These are phyloP conservation scores for Bombus impatiens DNA, from an alignment of 1,140 invertebrate species.

Conservation along the genomic window DNA sequence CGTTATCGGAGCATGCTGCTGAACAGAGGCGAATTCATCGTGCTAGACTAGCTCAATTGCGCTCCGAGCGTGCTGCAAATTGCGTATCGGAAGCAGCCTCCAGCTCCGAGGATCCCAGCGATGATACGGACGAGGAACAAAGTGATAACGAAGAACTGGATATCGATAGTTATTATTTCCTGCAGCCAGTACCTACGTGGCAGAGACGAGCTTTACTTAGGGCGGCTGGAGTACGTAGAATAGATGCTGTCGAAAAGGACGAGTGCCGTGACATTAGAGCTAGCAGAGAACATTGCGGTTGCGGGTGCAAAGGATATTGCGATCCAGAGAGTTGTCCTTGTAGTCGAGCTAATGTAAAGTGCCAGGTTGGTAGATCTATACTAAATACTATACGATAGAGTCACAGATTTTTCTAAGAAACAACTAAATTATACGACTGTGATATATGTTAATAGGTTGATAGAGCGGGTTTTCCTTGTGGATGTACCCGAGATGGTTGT, in stretches of 20 bases:
- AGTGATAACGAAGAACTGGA: slow-evolving; percentile 93
- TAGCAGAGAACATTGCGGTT: slow-evolving; percentile 97
- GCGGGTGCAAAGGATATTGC: slow-evolving; percentile 96
- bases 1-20: slow-evolving; percentile 91
- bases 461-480: slow-evolving; percentile 97
- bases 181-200: slow-evolving; percentile 95
- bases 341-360: slow-evolving; percentile 97
- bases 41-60: slow-evolving; percentile 90
- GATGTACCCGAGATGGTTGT: slow-evolving; percentile 97
- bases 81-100: slow-evolving; percentile 78
- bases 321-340: slow-evolving; percentile 98
- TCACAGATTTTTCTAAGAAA: not conserved
- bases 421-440: too few species aligned
- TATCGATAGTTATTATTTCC: slow-evolving; percentile 95
- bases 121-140: slow-evolving; percentile 91
- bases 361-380: slow-evolving; percentile 85
- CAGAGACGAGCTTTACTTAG: slow-evolving; percentile 93
- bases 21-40: slow-evolving; percentile 94
- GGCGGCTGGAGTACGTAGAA: slow-evolving; percentile 95
- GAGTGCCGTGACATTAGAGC: slow-evolving; percentile 96
- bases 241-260: slow-evolving; percentile 96
- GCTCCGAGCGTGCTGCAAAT: slow-evolving; percentile 84
- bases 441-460: slow-evolving; percentile 86
- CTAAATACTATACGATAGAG: too few species aligned
- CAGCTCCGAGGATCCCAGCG: slow-evolving; percentile 85